Conservation (phyloP, 1,140 invertebrate species). For the Luehdorfia chinensis region DNA sequence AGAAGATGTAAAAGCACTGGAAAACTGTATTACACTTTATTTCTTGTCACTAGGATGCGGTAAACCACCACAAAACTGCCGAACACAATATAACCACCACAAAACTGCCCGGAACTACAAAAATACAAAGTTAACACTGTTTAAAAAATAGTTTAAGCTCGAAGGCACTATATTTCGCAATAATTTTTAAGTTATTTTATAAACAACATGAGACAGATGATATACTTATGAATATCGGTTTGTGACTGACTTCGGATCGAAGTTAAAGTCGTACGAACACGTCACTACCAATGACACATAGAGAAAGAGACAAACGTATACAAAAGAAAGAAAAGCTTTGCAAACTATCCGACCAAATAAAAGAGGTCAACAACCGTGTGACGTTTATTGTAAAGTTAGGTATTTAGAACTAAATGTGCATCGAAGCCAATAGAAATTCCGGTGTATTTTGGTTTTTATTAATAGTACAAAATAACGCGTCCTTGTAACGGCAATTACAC, state of each 20-base stretch:
- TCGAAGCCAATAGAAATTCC: neutral
- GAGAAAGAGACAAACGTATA: slow-evolving; percentile 37
- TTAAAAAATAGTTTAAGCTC: slow-evolving; percentile 10
- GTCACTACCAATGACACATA: slow-evolving; percentile 49
- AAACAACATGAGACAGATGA: slow-evolving; percentile 33
- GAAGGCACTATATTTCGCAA: slow-evolving; percentile 33
- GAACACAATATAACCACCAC: slow-evolving; percentile 17
- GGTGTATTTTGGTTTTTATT: too few species aligned
- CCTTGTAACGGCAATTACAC: too few species aligned
- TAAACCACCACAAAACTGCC: slow-evolving; percentile 22
- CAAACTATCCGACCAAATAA: slow-evolving; percentile 26
- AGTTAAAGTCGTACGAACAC: slow-evolving; percentile 39
- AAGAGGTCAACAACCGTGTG: slow-evolving; percentile 21
- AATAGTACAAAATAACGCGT: too few species aligned
- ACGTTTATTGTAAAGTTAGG: neutral
- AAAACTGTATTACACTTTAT: slow-evolving; percentile 35
- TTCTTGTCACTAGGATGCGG: slow-evolving; percentile 20
- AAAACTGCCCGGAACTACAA: slow-evolving; percentile 15
- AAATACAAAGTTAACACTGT: slow-evolving; percentile 22
- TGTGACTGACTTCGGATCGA: slow-evolving; percentile 66
- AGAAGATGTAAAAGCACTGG: slow-evolving; percentile 47
- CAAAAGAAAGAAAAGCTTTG: slow-evolving; percentile 23
- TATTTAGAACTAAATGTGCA: neutral
- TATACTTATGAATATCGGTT: slow-evolving; percentile 38
- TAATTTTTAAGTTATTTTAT: slow-evolving; percentile 32